phyloP scores from a whole-genome alignment of 2,888 invertebrate genomes.

The Gari tellinella region DNA sequence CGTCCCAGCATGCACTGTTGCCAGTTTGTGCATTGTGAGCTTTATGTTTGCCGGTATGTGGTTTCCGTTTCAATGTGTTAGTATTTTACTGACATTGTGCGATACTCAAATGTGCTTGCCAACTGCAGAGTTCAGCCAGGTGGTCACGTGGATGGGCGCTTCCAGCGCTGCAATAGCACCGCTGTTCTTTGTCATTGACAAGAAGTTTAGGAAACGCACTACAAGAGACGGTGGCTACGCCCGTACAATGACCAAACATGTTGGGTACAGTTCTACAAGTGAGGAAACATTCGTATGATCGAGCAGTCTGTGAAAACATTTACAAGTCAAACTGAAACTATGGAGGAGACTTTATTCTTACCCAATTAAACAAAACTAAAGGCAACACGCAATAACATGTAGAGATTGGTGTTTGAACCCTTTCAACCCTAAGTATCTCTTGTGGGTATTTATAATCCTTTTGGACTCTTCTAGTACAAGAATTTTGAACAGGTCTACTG shows the following conservation, averaged over 20 bases:
- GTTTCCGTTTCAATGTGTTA: slow-evolving; percentile 55
- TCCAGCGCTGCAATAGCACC: slow-evolving; percentile 46
- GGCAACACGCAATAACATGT: too few species aligned
- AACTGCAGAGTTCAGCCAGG: slow-evolving; percentile 40
- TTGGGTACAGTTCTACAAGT: slow-evolving; percentile 5
- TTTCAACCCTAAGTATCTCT: too few species aligned
- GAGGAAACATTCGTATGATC: slow-evolving; percentile 14
- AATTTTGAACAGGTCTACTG: too few species aligned
- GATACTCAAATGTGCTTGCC: slow-evolving; percentile 32
- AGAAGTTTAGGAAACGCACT: too few species aligned
- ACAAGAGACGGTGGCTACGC: slow-evolving; percentile 1
- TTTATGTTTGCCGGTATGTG: slow-evolving; percentile 38
- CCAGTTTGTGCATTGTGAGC: slow-evolving; percentile 33
- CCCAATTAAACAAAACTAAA: too few species aligned
- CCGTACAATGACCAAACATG: not conserved
- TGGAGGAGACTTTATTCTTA: too few species aligned
- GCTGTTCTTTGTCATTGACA: slow-evolving; percentile 43
- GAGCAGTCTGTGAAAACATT: too few species aligned
- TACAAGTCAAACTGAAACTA: too few species aligned
- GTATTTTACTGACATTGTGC: slow-evolving; percentile 39
- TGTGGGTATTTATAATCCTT: too few species aligned
- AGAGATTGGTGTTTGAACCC: too few species aligned
- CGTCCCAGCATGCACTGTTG: slow-evolving; percentile 4
- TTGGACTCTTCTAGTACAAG: too few species aligned
- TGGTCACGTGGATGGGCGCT: slow-evolving; percentile 45